phyloP scores from a whole-genome alignment of 2,888 invertebrate genomes.

The Hyppa rectilinea region DNA sequence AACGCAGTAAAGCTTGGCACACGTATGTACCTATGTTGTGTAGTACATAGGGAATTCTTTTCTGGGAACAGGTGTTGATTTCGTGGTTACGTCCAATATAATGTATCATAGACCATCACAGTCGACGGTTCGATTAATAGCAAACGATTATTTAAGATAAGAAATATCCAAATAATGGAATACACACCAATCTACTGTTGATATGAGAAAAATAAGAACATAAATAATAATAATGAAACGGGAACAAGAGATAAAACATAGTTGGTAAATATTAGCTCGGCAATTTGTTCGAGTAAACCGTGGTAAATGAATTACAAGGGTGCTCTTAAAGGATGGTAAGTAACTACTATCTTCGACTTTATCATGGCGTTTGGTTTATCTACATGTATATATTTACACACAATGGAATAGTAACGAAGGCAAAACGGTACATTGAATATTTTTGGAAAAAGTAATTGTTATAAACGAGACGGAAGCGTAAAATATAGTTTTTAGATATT shows the following conservation, averaged over 20 bases:
- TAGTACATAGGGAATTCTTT: background rate
- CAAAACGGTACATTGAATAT: too few relatives aligned
- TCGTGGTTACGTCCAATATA: background rate
- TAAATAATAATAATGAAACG: conserved; percentile 52
- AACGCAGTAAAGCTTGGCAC: background rate
- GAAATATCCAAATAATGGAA: conserved; percentile 33
- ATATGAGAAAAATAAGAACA: conserved; percentile 53
- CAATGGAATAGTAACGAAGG: background rate
- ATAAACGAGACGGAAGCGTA: too few relatives aligned
- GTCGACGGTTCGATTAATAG: conserved; percentile 7
- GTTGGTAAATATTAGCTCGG: conserved; percentile 52
- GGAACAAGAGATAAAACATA: conserved; percentile 42
- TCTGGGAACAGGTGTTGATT: background rate
- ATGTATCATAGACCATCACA: conserved; percentile 3
- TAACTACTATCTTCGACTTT: conserved; percentile 31
- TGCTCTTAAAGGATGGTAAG: conserved; percentile 26
- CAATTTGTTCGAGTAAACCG: conserved; percentile 61
- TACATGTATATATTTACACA: background rate
- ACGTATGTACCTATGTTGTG: background rate
- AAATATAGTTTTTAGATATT: too few relatives aligned
- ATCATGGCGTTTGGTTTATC: conserved; percentile 8
- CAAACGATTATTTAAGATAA: conserved; percentile 33
- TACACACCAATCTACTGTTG: conserved; percentile 41
- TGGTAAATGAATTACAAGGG: conserved; percentile 56
- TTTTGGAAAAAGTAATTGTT: too few relatives aligned